Base-by-base conservation (phyloP, 2,888 invertebrate species). In the Stomorhina lunata region DNA sequence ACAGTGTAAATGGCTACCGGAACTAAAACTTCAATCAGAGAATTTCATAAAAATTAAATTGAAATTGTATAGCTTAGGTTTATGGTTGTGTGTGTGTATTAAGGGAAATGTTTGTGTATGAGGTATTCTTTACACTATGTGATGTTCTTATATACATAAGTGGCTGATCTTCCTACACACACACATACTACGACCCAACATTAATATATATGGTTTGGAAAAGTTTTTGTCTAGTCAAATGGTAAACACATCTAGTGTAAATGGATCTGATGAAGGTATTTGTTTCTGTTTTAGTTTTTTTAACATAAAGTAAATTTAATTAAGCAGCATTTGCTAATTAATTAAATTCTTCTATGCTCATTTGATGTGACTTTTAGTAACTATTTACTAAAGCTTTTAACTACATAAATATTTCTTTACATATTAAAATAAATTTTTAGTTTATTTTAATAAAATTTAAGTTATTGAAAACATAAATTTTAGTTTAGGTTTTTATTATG, bases 241-340 rank as follows among this genome's bases (percentile, higher is more conserved):
- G n/a, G n/a, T n/a, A n/a, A n/a, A n/a, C n/a, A n/a, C n/a, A n/a
- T n/a, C n/a, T n/a, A n/a, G n/a, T n/a, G n/a, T n/a, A n/a, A n/a
- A n/a, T n/a, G n/a, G n/a, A n/a, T n/a, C n/a, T n/a, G n/a, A n/a
- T n/a, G n/a, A n/a, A n/a, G n/a, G n/a, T n/a, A n/a, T n/a, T n/a
- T n/a, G n/a, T n/a, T n/a, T n/a, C n/a, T 40, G 7, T 59, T 63
- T 53, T 20, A 10, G 25, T 2, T 61, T 0, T 27, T 55, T 32
- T 6, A 50, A 43, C 22, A 34, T 2, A 61, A 61, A n/a, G n/a
- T 12, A 27, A 65, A 71, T 53, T 63, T 43, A 72, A 72, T 72
- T 72, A 72, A 57, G 57, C n/a, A 50, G 50, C 59, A 50, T 66
- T 59, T 48, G 57, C 50, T 27, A 66, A 59, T 66, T 50, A 76